These are phyloP conservation scores for Orthonyx spaldingii DNA, from an alignment of 2,113 vertebrate species.

Conservation along the genomic window DNA sequence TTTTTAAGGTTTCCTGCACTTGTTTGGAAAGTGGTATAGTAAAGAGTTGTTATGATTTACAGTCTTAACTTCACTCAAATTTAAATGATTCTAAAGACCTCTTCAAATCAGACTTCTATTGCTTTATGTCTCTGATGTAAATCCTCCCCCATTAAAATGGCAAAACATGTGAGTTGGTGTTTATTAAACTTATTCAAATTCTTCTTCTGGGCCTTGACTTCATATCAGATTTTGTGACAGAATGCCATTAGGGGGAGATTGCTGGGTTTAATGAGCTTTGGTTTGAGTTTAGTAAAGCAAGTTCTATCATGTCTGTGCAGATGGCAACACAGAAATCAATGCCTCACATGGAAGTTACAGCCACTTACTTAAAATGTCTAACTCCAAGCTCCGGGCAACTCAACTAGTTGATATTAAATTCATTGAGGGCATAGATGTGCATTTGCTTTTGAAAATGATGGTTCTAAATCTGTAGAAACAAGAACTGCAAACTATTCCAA, in stretches of 20 bases:
- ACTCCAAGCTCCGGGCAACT: not conserved
- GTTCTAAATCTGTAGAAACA: not conserved
- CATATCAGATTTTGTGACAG: not conserved
- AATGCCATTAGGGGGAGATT: fast-evolving
- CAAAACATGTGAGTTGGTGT: not conserved
- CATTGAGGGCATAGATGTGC: not conserved
- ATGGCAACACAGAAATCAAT: not conserved
- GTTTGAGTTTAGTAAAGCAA: not conserved
- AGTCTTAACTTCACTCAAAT: not conserved
- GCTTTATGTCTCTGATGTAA: not conserved
- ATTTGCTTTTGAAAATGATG: not conserved
- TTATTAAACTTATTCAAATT: not conserved
- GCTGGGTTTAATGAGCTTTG: not conserved
- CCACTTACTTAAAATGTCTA: not conserved
- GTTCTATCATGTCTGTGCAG: not conserved
- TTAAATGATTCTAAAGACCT: not conserved
- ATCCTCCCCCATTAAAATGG: not conserved
- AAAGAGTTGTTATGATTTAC: not conserved
- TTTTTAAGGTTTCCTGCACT: not conserved
- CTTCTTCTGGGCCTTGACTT: not conserved
- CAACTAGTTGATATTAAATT: not conserved
- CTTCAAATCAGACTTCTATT: not conserved
- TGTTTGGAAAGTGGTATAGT: not conserved
- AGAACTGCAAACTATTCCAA: not conserved
- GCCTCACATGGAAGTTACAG: not conserved